A percentile compares a stretch with the other conserved stretches of the same genome.
Conservation (phyloP, 2,797 vertebrate species). For the Acestrorhynchus altus region DNA sequence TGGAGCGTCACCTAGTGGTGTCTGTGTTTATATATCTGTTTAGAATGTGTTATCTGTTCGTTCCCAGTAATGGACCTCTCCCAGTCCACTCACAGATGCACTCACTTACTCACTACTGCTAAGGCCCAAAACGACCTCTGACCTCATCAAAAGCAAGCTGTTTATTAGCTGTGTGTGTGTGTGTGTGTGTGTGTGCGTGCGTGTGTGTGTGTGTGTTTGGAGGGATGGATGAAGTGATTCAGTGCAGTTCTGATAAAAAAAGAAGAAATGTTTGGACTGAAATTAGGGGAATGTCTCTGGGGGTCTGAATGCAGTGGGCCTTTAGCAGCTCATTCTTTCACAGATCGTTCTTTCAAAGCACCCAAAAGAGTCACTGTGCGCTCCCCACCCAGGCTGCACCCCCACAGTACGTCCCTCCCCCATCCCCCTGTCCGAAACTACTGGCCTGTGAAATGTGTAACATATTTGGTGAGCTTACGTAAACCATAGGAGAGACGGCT, state of each 20-base stretch:
- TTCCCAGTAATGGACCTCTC: too few species aligned
- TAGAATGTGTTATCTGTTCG: too few species aligned
- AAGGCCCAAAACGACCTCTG: constrained; percentile 43
- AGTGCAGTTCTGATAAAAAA: constrained; percentile 33
- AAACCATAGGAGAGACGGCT: constrained; percentile 57
- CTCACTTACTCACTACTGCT: constrained; percentile 1
- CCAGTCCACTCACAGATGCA: background rate
- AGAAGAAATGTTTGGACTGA: constrained; percentile 34
- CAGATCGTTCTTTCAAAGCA: constrained; percentile 52
- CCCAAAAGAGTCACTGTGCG: constrained; percentile 26
- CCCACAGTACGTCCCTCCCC: background rate
- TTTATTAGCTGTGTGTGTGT: constrained; percentile 48
- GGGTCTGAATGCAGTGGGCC: constrained; percentile 42
- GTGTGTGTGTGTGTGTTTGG: constrained; percentile 38
- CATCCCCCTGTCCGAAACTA: constrained; percentile 41
- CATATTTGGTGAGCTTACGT: constrained; percentile 59
- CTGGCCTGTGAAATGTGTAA: constrained; percentile 58
- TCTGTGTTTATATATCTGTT: too few species aligned
- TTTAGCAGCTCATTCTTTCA: constrained; percentile 13
- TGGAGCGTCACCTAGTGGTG: too few species aligned
- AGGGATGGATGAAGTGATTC: background rate
- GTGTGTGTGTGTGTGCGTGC: constrained; percentile 37
- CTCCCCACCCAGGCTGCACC: constrained; percentile 47
- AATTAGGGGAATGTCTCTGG: constrained; percentile 35
- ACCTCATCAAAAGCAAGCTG: constrained; percentile 27